Percentiles rank a stretch among this genome's conserved stretches.
Evolutionary conservation across 2,888 invertebrate genomes (phyloP).

Genomic region (Cenopis cana): DNA sequence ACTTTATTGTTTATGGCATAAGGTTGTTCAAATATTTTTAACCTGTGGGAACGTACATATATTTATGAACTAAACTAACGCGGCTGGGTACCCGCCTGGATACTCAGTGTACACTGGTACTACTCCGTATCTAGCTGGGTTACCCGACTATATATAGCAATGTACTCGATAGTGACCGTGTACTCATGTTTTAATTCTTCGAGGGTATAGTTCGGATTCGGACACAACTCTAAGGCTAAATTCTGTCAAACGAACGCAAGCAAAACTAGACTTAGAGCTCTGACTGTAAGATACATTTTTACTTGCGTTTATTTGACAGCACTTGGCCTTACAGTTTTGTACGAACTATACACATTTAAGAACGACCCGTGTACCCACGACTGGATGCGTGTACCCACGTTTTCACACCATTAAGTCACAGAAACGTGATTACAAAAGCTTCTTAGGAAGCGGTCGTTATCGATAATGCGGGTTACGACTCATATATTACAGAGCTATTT

Average conservation of each 20-base stretch:
- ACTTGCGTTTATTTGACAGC: no score
- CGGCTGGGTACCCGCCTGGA: neutral
- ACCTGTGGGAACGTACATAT: no score
- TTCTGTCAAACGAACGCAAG: no score
- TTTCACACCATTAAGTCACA: neutral
- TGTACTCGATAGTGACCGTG: neutral
- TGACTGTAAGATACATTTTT: no score
- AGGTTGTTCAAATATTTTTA: no score
- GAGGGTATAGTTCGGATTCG: no score
- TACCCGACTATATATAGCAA: neutral
- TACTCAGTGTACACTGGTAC: neutral
- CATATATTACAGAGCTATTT: slow-evolving; percentile 20
- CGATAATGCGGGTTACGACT: neutral
- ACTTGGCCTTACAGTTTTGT: no score
- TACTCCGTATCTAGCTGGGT: neutral
- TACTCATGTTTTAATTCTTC: neutral
- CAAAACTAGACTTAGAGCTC: no score
- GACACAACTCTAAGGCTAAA: no score
- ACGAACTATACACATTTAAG: no score
- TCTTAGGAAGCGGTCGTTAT: neutral
- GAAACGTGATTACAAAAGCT: neutral
- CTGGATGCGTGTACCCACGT: neutral
- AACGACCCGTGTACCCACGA: neutral
- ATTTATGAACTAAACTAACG: neutral
- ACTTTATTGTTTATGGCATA: no score